Conservation (phyloP, 2,797 vertebrate species). For the Cirrhinus molitorella region DNA sequence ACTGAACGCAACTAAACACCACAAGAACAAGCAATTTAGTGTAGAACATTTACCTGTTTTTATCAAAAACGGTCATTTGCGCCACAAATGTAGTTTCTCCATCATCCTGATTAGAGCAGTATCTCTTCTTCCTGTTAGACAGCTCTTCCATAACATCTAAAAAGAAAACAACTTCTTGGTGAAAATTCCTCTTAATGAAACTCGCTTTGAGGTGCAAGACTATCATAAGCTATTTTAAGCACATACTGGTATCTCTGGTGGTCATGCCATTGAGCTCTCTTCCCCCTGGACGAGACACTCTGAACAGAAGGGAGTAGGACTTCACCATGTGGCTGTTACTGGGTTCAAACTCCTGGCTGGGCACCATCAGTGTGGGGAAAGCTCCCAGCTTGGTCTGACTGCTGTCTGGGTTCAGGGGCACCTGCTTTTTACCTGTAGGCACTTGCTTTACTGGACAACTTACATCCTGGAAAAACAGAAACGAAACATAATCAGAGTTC, state of each 20-base stretch:
- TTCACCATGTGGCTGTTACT: conserved; percentile 94
- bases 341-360: conserved; percentile 90
- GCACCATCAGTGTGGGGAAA: conserved; percentile 86
- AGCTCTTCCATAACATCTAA: conserved; percentile 86
- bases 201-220: conserved; percentile 21
- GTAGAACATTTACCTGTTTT: conserved; percentile 81
- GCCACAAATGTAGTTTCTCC: conserved; percentile 89
- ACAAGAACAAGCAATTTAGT: background rate
- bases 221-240: conserved; percentile 63
- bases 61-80: conserved; percentile 93
- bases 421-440: conserved; percentile 92
- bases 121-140: conserved; percentile 84
- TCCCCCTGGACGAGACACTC: conserved; percentile 86
- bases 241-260: conserved; percentile 86
- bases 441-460: conserved; percentile 91
- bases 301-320: conserved; percentile 89
- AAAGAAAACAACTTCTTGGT: background rate
- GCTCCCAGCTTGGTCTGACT: conserved; percentile 85
- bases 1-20: background rate
- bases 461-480: conserved; percentile 81
- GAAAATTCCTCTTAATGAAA: background rate
- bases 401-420: conserved; percentile 90
- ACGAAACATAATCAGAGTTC: background rate
- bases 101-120: conserved; percentile 83
- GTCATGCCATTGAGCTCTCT: conserved; percentile 85